Evolutionary conservation across 2,888 invertebrate genomes (phyloP), one percentile per base, ranked within the genome.

Genomic region (Fragum whitleyi): DNA sequence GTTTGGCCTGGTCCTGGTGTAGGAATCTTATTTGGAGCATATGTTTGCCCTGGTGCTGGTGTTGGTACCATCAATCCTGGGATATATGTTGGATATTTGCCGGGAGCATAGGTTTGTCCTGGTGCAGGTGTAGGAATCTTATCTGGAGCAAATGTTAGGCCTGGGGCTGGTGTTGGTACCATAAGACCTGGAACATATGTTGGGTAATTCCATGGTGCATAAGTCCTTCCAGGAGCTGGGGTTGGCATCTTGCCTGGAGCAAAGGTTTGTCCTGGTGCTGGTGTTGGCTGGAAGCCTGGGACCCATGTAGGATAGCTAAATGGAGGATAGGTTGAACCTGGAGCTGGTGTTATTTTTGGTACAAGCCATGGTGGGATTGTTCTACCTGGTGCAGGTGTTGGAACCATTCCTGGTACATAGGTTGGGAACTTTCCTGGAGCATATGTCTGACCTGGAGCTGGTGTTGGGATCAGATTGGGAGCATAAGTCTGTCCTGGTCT

Each of bases 151-250:
- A 78, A 88, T n/a, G 88, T 87, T 19, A 68, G 11, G 2, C 86
- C 85, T 62, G 86, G 86, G 1, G 80, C 80, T 62, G 86, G 85
- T n/a, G 88, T 88, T 72, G 87, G 87, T 11, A 77, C 77, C 77
- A 81, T 85, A 19, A 47, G n/a, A 9, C 83, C 82, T 78, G 88
- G 88, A 19, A 83, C 79, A 71, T 73, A 86, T 53, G 88, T 88
- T 67, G 82, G 81, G 76, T 71, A 83, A 39, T 77, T 79, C 16
- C 71, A 81, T 65, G 85, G 86, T 26, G 81, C 77, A 80, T 86
- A 86, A 26, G 87, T 88, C 19, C 57, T 51, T 11, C 84, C 87
- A 62, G 88, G 88, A 21, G 73, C 81, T 67, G 86, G 87, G 39
- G 86, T 85, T 59, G 86, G 83, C 21, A 81, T 79, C 61, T 71